A percentile compares a stretch with the other conserved stretches of the same genome.
Conservation (phyloP, 2,888 invertebrate genomes). For the Mythimna impura region DNA sequence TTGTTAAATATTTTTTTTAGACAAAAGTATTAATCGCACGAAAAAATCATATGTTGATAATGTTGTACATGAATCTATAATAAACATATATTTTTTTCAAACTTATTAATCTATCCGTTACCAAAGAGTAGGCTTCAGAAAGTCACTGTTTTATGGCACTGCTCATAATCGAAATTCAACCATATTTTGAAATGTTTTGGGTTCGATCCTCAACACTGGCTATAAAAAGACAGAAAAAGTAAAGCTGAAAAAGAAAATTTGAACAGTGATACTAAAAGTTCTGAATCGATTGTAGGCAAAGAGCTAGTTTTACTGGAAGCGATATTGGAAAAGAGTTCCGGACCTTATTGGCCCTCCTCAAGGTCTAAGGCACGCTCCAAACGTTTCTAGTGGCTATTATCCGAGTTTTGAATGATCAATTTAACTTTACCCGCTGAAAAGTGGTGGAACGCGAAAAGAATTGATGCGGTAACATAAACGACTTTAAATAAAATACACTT, state of each 20-base stretch:
- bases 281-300: constrained; percentile 50
- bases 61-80: too few relatives aligned
- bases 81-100: too few relatives aligned
- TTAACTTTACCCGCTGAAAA: constrained; percentile 76
- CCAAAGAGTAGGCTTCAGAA: too few relatives aligned
- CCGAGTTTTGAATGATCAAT: constrained; percentile 81
- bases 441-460: constrained; percentile 62
- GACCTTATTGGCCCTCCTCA: constrained; percentile 64
- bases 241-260: constrained; percentile 24
- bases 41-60: too few relatives aligned
- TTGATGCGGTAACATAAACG: constrained; percentile 51
- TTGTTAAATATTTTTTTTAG: too few relatives aligned
- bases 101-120: too few relatives aligned
- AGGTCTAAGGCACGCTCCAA: constrained; percentile 64
- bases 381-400: constrained; percentile 75
- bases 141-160: too few relatives aligned
- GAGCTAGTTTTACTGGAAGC: constrained; percentile 56
- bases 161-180: too few relatives aligned
- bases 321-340: constrained; percentile 55
- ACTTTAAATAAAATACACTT: too few relatives aligned
- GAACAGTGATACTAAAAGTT: constrained; percentile 49
- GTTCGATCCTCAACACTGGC: background rate
- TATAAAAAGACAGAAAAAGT: constrained; percentile 11
- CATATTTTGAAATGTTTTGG: too few relatives aligned
- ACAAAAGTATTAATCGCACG: too few relatives aligned